A percentile compares a stretch with the other conserved stretches of the same genome.
phyloP scores from a whole-genome alignment of 1,140 invertebrate species.

The Drosophila lacertosa region DNA sequence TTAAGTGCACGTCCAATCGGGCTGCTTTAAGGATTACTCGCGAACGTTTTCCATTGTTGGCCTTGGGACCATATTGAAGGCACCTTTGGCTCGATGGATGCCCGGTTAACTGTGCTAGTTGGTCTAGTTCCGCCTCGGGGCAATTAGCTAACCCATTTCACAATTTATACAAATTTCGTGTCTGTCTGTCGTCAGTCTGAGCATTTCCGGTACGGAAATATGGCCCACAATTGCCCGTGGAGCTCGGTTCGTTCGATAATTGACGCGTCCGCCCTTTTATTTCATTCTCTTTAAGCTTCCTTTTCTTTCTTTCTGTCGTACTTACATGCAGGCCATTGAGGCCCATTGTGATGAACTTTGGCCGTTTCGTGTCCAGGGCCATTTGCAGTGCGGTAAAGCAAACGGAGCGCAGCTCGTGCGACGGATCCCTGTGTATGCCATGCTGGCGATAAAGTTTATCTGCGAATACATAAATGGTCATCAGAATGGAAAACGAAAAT shows the following conservation, averaged over 20 bases:
- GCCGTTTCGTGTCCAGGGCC: constrained; percentile 93
- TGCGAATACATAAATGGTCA: constrained; percentile 79
- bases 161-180: constrained; percentile 27
- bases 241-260: constrained; percentile 31
- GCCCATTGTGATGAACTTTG: constrained; percentile 92
- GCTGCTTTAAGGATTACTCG: neutral
- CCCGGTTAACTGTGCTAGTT: too few species aligned
- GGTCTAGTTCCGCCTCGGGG: neutral
- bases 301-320: constrained; percentile 36
- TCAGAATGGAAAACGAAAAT: constrained; percentile 13
- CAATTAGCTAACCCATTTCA: constrained; percentile 38
- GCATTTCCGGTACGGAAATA: constrained; percentile 34
- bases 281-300: neutral
- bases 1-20: neutral
- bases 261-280: constrained; percentile 27
- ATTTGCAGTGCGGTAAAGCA: constrained; percentile 93
- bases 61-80: constrained; percentile 5
- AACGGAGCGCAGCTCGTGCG: constrained; percentile 92
- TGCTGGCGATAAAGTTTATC: constrained; percentile 93
- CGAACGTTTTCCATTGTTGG: neutral
- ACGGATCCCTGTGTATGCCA: constrained; percentile 90
- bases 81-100: constrained; percentile 7
- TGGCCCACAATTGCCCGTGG: constrained; percentile 28
- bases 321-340: constrained; percentile 93
- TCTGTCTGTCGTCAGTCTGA: constrained; percentile 21